Conservation (phyloP, 2,888 invertebrate species). For the Apamea epomidion region DNA sequence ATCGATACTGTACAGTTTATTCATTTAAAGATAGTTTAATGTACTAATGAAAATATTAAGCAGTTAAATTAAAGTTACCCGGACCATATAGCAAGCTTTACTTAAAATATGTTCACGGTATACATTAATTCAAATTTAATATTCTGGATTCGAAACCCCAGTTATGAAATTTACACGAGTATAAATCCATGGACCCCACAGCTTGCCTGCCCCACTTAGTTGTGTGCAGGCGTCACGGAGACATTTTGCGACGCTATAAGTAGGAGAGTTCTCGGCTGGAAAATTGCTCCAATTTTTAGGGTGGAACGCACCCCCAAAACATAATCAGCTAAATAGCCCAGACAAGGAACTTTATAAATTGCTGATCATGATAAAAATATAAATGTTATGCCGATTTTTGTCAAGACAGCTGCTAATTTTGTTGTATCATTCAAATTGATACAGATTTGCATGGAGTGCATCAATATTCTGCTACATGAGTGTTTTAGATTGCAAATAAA, state of each 20-base stretch:
- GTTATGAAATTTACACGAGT: conserved; percentile 80
- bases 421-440: neutral
- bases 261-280: conserved; percentile 84
- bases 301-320: conserved; percentile 74
- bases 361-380: conserved; percentile 57
- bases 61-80: conserved; percentile 20
- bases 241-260: conserved; percentile 85
- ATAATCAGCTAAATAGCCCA: conserved; percentile 81
- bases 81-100: neutral
- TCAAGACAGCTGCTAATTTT: conserved; percentile 6
- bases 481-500: conserved; percentile 17
- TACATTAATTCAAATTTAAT: conserved; percentile 68
- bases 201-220: conserved; percentile 80
- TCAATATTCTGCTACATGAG: neutral
- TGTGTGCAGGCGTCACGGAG: conserved; percentile 75
- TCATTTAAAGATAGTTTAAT: conserved; percentile 56
- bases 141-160: conserved; percentile 66
- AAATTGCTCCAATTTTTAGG: conserved; percentile 86
- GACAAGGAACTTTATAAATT: conserved; percentile 74
- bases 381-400: conserved; percentile 16
- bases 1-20: conserved; percentile 66
- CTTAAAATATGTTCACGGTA: conserved; percentile 57
- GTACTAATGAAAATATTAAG: conserved; percentile 39
- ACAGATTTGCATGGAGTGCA: neutral
- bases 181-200: conserved; percentile 78